Evolutionary conservation across 1,140 invertebrate species (phyloP), one percentile per base, ranked within the genome.

Genomic region (Diorhabda elongata): DNA sequence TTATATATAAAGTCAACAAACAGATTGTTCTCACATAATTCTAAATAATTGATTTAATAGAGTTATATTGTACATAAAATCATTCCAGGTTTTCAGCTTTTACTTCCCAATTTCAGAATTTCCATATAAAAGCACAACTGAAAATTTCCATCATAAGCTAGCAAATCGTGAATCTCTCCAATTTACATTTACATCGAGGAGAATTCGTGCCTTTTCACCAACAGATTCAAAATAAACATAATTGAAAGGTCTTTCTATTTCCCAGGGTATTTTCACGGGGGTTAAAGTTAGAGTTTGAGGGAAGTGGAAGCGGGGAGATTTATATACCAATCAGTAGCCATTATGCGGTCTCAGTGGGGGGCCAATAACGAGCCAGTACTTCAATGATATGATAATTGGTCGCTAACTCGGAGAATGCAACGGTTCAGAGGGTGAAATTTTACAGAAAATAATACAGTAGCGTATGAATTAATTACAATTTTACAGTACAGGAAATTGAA

Each of bases 321-420:
- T 66, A 68, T 47, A 60, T 69, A 66, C 66, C 65, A 67, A 68
- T 71, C 65, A 68, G 69, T 56, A 66, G 60, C 60, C 61, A 67
- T 71, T 67, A 70, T 70, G 69, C 44, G 61, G 44, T 9, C 45
- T 45, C 69, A 66, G 58, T 61, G 60, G 61, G 65, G 61, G 60
- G 62, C 58, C 44, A 42, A 47, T 67, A 66, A 67, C 61, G 69
- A 66, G 57, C 69, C 43, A 62, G 44, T 58, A 68, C 52, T 45
- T 61, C 61, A 71, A 71, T 71, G 69, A 71, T 71, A 71, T 71
- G 69, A 68, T 71, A 71, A 68, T 71, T 71, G 66, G 52, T 61
- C 45, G 52, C 47, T 67, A 68, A 71, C 61, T 66, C 6, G 47
- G 47, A n/a, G 47, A 52, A 52, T 52, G 47, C 47, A 52, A 8